Evolutionary conservation across 2,797 vertebrate genomes (phyloP).

Genomic region (Pantherophis vulpinus): DNA sequence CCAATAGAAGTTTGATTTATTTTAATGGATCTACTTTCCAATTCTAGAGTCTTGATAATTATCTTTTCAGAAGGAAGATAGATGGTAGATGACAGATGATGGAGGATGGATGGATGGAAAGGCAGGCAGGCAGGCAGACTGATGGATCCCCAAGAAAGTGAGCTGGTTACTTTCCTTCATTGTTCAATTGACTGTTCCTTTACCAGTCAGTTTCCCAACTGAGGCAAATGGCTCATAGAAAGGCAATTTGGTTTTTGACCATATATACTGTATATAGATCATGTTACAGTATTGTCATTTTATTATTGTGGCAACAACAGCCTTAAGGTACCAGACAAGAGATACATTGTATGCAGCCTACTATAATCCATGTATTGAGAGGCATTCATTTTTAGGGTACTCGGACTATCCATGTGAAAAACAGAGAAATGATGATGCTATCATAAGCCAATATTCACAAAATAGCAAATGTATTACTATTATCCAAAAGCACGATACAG

Average conservation of each 20-base stretch:
- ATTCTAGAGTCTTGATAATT: not conserved
- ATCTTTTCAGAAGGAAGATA: not conserved
- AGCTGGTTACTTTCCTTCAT: not conserved
- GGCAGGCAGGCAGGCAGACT: not conserved
- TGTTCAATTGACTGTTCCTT: not conserved
- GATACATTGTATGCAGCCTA: not conserved
- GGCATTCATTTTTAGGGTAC: not conserved
- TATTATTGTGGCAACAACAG: not conserved
- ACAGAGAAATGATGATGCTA: not conserved
- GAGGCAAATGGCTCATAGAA: not conserved
- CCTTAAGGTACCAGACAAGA: not conserved
- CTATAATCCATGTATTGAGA: too few species aligned
- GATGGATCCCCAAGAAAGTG: not conserved
- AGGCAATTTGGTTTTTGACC: not conserved
- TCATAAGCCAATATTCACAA: not conserved
- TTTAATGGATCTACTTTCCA: not conserved
- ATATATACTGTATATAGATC: not conserved
- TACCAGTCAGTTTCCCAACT: too few species aligned
- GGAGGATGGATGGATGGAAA: not conserved
- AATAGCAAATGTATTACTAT: not conserved
- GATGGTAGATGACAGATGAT: not conserved
- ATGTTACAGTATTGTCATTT: not conserved
- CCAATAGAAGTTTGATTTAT: not conserved
- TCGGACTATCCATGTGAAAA: not conserved
- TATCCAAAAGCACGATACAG: not conserved